Evolutionary conservation across 2,113 vertebrate species (phyloP).

Genomic region (Lepus timidus): DNA sequence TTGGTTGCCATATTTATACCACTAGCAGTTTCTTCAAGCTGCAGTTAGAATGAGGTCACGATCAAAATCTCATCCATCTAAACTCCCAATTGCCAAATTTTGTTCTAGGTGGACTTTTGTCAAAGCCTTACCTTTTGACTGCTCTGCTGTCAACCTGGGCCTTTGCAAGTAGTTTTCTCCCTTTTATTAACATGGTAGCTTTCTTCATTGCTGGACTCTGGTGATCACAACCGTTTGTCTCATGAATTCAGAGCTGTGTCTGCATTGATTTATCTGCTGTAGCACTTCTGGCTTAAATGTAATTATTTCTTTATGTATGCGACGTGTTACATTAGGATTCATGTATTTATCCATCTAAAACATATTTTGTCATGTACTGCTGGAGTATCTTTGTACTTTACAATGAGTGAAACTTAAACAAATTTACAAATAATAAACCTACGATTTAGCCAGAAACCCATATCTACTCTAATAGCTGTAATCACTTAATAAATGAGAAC

Average conservation of each 20-base stretch:
- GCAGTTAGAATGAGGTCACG: neutral
- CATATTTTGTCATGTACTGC: conserved; percentile 27
- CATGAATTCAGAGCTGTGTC: conserved; percentile 46
- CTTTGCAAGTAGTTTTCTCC: neutral
- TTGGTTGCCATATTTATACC: neutral
- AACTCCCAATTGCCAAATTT: neutral
- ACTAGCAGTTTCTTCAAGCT: neutral
- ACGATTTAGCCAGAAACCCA: conserved; percentile 34
- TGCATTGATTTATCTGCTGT: conserved; percentile 69
- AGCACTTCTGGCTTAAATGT: conserved; percentile 67
- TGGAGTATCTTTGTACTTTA: neutral
- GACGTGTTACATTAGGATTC: conserved; percentile 63
- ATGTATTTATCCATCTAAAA: conserved; percentile 56
- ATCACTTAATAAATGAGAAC: conserved; percentile 21
- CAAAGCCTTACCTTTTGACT: neutral
- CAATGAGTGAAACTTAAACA: conserved; percentile 50
- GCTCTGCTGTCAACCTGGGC: neutral
- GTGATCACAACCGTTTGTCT: conserved; percentile 70
- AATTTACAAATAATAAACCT: conserved; percentile 59
- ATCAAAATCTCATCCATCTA: neutral
- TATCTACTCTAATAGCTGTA: conserved; percentile 37
- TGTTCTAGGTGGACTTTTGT: neutral
- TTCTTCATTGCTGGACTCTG: conserved; percentile 57
- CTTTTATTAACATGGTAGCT: neutral
- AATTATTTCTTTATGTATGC: conserved; percentile 65